Evolutionary conservation across 2,797 vertebrate species (phyloP).

Genomic region (Halcyon chelicuti): DNA sequence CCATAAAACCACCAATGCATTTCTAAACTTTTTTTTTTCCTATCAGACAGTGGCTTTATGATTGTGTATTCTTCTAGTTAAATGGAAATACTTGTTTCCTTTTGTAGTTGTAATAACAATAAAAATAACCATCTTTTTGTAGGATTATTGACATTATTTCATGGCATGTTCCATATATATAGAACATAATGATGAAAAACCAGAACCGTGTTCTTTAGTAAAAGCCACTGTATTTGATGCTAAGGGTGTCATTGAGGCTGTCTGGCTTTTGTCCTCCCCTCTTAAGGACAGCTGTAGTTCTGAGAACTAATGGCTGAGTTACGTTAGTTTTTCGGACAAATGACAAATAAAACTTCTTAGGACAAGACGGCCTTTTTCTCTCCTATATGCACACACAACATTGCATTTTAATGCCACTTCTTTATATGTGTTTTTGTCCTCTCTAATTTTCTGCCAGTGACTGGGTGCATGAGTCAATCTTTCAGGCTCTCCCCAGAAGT

Average conservation of each 20-base stretch:
- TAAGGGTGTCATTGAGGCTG: background rate
- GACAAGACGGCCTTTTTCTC: background rate
- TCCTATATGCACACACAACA: background rate
- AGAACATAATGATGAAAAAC: background rate
- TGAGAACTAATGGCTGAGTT: background rate
- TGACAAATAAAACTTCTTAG: background rate
- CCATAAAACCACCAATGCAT: background rate
- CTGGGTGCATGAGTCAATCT: background rate
- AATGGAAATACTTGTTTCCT: background rate
- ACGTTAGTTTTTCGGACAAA: background rate
- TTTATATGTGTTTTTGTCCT: background rate
- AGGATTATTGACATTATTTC: background rate
- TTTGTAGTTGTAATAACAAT: background rate
- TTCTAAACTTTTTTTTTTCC: background rate
- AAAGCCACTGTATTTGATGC: background rate
- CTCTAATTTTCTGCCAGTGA: background rate
- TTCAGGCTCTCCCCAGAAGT: background rate
- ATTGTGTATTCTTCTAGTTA: background rate
- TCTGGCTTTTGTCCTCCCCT: background rate
- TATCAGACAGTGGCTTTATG: background rate
- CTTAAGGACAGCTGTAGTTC: background rate
- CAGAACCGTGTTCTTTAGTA: fast-evolving
- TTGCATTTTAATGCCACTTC: constrained; percentile 3
- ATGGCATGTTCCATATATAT: background rate
- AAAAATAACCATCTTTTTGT: background rate